Conservation (phyloP, 2,888 invertebrate genomes). For the Xestia sexstrigata region DNA sequence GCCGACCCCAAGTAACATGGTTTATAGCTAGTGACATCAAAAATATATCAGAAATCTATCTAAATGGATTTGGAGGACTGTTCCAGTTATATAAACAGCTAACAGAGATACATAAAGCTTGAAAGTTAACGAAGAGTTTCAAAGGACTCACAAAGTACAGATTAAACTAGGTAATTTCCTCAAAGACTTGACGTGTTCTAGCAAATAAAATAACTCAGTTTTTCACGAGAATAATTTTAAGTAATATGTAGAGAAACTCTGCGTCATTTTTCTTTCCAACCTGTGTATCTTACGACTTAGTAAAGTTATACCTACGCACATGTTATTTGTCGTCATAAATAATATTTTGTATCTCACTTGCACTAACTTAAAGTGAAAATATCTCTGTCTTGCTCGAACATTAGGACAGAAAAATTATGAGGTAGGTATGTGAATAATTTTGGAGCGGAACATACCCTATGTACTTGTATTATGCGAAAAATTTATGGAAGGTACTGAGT, state of each 20-base stretch:
- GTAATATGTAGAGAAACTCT: background rate
- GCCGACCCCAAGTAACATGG: no score
- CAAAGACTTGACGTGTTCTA: background rate
- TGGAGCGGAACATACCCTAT: background rate
- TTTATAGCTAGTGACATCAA: background rate
- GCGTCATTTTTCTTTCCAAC: constrained; percentile 10
- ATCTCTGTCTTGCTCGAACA: constrained; percentile 17
- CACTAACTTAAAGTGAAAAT: background rate
- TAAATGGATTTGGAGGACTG: background rate
- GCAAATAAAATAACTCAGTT: constrained; percentile 11
- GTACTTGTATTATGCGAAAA: background rate
- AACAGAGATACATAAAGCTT: background rate
- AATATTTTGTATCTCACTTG: constrained; percentile 13
- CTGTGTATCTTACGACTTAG: constrained; percentile 25
- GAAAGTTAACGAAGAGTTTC: background rate
- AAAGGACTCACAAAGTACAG: background rate
- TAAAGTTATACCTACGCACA: constrained; percentile 11
- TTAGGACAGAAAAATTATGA: constrained; percentile 12
- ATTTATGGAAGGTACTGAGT: background rate
- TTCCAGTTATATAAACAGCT: background rate
- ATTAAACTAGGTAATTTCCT: background rate
- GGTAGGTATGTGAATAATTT: constrained; percentile 10
- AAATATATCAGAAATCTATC: background rate
- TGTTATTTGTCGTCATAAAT: constrained; percentile 22
- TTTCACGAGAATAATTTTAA: background rate